Evolutionary conservation across 1,140 invertebrate species (phyloP), one percentile per base, ranked within the genome.

Genomic region (Zaprionus tsacasi): DNA sequence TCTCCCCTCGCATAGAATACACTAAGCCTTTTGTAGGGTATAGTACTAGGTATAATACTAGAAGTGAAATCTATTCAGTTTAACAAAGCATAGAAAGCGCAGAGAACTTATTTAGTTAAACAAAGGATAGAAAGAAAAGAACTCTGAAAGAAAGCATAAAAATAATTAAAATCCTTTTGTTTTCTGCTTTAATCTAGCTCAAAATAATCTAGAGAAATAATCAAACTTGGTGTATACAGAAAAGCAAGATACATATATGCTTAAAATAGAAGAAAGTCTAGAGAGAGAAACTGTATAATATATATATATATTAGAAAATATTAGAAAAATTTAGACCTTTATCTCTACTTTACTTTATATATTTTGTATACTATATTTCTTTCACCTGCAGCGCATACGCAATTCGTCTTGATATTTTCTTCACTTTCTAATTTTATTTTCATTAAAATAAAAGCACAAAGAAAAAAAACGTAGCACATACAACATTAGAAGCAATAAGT

Each of bases 391-490:
- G 78, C 10, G 74, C 67, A 80, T 72, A 38, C 40, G 1, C 25
- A 33, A 13, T 70, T 72, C 78, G 72, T 17, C 50, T 36, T 12
- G 2, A 21, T 5, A 21, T 3, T 43, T 63, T 11, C 36, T 40
- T 12, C 3, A 30, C n/a, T 48, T 58, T 52, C 13, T 56, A 48
- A 35, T 61, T 61, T 73, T 33, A 56, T 59, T 76, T 65, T 74
- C 52, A 81, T 86, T 86, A 79, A 78, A 76, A 75, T 71, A 76
- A 85, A 75, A 81, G 78, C 60, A 73, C 65, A 74, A 21, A 38
- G 36, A 45, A 54, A 74, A 21, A 48, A 45, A 55, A 54, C 21
- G 6, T 6, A 45, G 40, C 30, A 67, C 25, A n/a, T 45, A n/a
- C 40, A 57, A 73, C 45, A 50, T 50, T 50, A 50, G 45, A 50